Evolutionary conservation across 2,797 vertebrate genomes (phyloP).

Genomic region (Pantherophis alleghaniensis): DNA sequence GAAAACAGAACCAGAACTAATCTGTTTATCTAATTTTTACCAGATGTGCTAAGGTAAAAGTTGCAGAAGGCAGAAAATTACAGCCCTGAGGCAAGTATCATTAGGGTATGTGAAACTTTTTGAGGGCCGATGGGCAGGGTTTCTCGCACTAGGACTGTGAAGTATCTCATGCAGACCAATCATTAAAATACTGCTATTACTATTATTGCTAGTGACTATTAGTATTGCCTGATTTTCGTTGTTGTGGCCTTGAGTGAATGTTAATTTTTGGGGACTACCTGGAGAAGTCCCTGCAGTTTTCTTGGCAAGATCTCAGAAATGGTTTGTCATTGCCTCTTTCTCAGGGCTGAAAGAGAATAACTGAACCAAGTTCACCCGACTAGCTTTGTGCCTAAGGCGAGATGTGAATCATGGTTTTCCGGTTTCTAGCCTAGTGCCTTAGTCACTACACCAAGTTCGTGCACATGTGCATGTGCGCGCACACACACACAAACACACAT

Average conservation of each 20-base stretch:
- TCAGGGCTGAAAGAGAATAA: neutral
- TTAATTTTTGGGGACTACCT: neutral
- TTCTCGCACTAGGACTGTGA: constrained; percentile 20
- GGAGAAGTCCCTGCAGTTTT: neutral
- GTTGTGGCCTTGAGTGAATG: neutral
- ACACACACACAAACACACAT: neutral
- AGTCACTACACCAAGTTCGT: neutral
- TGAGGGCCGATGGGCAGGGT: neutral
- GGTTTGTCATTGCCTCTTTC: neutral
- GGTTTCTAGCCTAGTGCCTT: neutral
- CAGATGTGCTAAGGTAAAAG: constrained; percentile 65
- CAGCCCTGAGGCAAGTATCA: constrained; percentile 42
- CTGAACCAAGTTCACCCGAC: neutral
- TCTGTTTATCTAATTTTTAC: constrained; percentile 64
- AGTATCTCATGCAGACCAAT: neutral
- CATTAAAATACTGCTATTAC: neutral
- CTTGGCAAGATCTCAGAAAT: neutral
- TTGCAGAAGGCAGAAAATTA: constrained; percentile 55
- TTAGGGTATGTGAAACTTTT: constrained; percentile 35
- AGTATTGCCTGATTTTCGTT: neutral
- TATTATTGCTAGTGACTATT: neutral
- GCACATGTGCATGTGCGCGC: neutral
- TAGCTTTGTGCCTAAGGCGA: neutral
- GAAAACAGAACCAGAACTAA: constrained; percentile 58
- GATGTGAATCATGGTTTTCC: neutral